A percentile compares a stretch with the other conserved stretches of the same genome.
Conservation (phyloP, 2,797 vertebrate species). For the Eospalax fontanierii region DNA sequence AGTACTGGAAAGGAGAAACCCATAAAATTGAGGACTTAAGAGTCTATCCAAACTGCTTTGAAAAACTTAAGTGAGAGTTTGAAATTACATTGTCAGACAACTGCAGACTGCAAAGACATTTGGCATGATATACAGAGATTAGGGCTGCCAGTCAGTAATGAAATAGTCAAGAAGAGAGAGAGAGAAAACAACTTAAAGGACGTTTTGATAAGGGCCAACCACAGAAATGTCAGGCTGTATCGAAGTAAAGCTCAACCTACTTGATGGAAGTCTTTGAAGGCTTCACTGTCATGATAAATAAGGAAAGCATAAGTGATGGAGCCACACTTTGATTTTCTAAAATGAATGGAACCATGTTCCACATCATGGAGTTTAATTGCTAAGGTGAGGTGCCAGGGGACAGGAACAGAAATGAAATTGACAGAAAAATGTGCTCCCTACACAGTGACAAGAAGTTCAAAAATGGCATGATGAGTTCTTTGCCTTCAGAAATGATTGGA, state of each 20-base stretch:
- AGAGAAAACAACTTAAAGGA: neutral
- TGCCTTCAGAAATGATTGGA: slow-evolving; percentile 15
- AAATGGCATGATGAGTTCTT: neutral
- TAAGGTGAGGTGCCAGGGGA: neutral
- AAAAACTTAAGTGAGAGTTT: neutral
- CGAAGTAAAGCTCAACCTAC: neutral
- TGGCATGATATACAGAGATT: neutral
- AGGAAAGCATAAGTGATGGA: slow-evolving; percentile 14
- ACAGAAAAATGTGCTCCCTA: neutral
- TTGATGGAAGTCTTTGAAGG: neutral
- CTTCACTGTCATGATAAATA: slow-evolving; percentile 51
- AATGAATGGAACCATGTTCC: slow-evolving; percentile 43
- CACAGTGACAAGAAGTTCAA: neutral
- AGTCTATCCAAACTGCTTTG: neutral
- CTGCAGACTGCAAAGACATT: neutral
- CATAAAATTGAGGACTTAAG: neutral
- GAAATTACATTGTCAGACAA: slow-evolving; percentile 37
- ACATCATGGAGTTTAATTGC: slow-evolving; percentile 55
- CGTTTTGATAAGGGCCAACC: slow-evolving; percentile 15
- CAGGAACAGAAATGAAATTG: neutral
- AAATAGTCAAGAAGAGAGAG: neutral
- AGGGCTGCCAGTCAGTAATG: neutral
- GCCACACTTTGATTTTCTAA: slow-evolving; percentile 18
- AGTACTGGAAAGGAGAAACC: neutral
- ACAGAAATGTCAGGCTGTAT: slow-evolving; percentile 20